A percentile compares a stretch with the other conserved stretches of the same genome.
Evolutionary conservation across 2,888 invertebrate genomes (phyloP).

Genomic region (Ophraella communa): DNA sequence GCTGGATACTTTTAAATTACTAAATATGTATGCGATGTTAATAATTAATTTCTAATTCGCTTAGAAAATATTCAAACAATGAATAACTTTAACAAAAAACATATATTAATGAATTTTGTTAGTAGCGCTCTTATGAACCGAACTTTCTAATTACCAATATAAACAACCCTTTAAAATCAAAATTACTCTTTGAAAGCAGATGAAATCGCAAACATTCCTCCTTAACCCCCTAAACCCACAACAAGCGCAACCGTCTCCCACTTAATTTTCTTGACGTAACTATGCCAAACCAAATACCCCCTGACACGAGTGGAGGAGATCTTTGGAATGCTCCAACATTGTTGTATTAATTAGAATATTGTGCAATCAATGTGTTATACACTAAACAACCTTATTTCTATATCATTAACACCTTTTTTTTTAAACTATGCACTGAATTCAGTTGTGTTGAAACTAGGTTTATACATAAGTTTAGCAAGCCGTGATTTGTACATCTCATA

Average conservation of each 20-base stretch:
- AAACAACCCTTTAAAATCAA: conserved; percentile 7
- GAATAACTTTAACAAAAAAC: not conserved
- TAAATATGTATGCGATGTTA: not conserved
- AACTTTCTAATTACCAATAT: conserved; percentile 7
- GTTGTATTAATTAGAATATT: conserved; percentile 33
- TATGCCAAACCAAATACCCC: conserved; percentile 44
- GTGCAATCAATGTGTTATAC: conserved; percentile 45
- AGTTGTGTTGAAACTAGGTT: too few species aligned
- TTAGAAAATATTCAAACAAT: not conserved
- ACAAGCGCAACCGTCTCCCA: conserved; percentile 27
- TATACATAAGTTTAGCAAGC: too few species aligned
- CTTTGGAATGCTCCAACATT: not conserved
- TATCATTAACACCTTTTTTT: too few species aligned
- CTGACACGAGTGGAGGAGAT: not conserved
- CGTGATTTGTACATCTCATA: too few species aligned
- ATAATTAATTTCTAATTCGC: not conserved
- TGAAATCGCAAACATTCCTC: conserved; percentile 16
- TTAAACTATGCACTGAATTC: too few species aligned
- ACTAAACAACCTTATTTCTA: too few species aligned
- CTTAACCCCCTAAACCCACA: not conserved
- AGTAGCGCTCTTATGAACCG: not conserved
- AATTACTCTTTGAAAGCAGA: conserved; percentile 7
- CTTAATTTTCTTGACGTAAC: conserved; percentile 46
- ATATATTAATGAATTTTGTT: not conserved
- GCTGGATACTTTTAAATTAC: not conserved